Conservation (phyloP, 53 echinoderm and acorn worm species). For the Holothuria leucospilota region DNA sequence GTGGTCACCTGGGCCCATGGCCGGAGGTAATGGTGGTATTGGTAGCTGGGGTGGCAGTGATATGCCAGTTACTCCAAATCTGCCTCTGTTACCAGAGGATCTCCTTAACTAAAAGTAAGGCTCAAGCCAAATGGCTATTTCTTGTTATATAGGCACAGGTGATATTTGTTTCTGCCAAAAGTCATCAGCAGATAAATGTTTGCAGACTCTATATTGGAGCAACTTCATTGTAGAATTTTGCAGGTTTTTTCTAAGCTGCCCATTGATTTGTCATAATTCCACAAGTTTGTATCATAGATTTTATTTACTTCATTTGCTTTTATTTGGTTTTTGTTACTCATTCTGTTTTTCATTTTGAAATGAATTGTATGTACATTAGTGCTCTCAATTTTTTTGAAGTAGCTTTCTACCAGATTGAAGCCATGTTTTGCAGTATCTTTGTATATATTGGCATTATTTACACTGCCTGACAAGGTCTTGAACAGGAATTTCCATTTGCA, state of each 20-base stretch:
- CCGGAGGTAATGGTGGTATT: slow-evolving; percentile 15
- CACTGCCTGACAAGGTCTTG: slow-evolving; percentile 39
- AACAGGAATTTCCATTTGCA: slow-evolving; percentile 32
- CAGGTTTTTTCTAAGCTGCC: slow-evolving; percentile 10
- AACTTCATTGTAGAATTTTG: no score
- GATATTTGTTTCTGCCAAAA: no score
- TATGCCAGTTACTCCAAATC: neutral
- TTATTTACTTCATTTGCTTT: slow-evolving; percentile 28
- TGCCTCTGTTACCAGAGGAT: slow-evolving; percentile 19
- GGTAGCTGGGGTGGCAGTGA: slow-evolving; percentile 8
- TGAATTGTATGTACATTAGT: slow-evolving; percentile 28
- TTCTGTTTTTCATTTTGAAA: slow-evolving; percentile 41
- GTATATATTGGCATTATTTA: slow-evolving; percentile 54
- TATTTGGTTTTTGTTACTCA: slow-evolving; percentile 16
- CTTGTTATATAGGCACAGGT: no score
- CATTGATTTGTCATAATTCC: slow-evolving; percentile 40
- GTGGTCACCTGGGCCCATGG: slow-evolving; percentile 73
- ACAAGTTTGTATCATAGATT: slow-evolving; percentile 24
- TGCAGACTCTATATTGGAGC: no score
- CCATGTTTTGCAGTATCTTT: slow-evolving; percentile 36
- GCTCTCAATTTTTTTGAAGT: slow-evolving; percentile 8
- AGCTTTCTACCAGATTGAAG: neutral
- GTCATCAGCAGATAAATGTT: no score
- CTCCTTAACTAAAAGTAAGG: slow-evolving; percentile 27
- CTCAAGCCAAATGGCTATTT: no score